A percentile compares a stretch with the other conserved stretches of the same genome.
These are phyloP conservation scores for Ferdinandea cuprea DNA, from an alignment of 2,888 invertebrate genomes.

Conservation along the genomic window DNA sequence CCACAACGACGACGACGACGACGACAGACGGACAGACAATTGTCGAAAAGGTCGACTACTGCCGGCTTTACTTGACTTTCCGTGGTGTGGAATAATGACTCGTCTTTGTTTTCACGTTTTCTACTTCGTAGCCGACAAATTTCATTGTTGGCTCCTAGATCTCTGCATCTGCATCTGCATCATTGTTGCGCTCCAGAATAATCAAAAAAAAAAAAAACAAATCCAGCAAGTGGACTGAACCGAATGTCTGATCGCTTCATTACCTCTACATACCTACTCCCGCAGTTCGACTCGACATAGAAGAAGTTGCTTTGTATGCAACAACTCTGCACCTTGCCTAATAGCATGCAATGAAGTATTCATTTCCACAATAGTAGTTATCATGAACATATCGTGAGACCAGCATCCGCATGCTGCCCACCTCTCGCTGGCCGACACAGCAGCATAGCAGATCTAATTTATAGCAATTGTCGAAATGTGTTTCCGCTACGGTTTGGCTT, in stretches of 20 bases:
- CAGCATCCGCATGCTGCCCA: slow-evolving; percentile 45
- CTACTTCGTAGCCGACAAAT: not conserved
- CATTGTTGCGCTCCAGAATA: slow-evolving; percentile 44
- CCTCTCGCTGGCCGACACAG: slow-evolving; percentile 3
- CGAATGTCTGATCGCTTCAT: slow-evolving; percentile 65
- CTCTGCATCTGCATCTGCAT: not conserved
- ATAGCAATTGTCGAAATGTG: slow-evolving; percentile 66
- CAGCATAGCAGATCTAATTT: slow-evolving; percentile 63
- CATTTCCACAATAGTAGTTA: slow-evolving; percentile 58
- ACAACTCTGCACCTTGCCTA: slow-evolving; percentile 70
- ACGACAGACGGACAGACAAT: slow-evolving; percentile 39
- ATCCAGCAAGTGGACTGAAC: slow-evolving; percentile 54
- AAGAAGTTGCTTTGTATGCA: slow-evolving; percentile 61
- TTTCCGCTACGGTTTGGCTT: slow-evolving; percentile 61
- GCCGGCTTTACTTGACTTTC: slow-evolving; percentile 12
- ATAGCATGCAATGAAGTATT: slow-evolving; percentile 63
- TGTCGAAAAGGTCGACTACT: slow-evolving; percentile 59
- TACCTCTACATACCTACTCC: slow-evolving; percentile 45
- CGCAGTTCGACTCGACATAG: slow-evolving; percentile 52
- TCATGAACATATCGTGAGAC: slow-evolving; percentile 65
- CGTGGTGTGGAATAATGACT: slow-evolving; percentile 43
- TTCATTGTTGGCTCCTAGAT: slow-evolving; percentile 23
- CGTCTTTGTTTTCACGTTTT: slow-evolving; percentile 36
- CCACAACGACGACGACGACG: too few species aligned
- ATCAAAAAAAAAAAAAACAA: slow-evolving; percentile 36